These are phyloP conservation scores for Pseudomyrmex pallidus DNA, from an alignment of 1,140 invertebrate genomes.

Conservation along the genomic window DNA sequence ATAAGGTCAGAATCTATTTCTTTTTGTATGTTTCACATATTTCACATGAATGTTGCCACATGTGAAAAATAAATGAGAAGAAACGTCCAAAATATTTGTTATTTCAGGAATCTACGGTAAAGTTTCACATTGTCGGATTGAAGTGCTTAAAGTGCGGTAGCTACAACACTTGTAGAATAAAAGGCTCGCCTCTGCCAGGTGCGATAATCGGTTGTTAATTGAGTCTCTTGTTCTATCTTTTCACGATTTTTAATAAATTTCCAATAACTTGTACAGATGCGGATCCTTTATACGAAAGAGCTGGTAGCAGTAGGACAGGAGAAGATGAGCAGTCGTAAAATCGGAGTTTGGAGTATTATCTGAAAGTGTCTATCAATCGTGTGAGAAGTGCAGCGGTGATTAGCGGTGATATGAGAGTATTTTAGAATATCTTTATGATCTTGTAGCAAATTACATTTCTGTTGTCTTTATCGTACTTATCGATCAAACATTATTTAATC, in stretches of 20 bases:
- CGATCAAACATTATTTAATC: background rate
- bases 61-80: background rate
- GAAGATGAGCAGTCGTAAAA: slow-evolving; percentile 72
- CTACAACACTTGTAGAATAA: slow-evolving; percentile 93
- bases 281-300: slow-evolving; percentile 74
- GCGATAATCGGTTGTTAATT: slow-evolving; percentile 16
- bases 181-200: slow-evolving; percentile 85
- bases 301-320: slow-evolving; percentile 71
- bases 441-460: slow-evolving; percentile 48
- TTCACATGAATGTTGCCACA: background rate
- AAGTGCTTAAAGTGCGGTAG: slow-evolving; percentile 94
- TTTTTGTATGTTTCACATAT: background rate
- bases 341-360: slow-evolving; percentile 66
- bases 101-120: slow-evolving; percentile 90
- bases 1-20: slow-evolving; percentile 87
- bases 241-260: background rate
- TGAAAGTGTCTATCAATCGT: slow-evolving; percentile 7
- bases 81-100: background rate
- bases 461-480: background rate
- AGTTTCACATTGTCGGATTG: slow-evolving; percentile 93
- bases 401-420: slow-evolving; percentile 3
- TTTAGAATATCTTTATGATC: slow-evolving; percentile 48
- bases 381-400: slow-evolving; percentile 5
- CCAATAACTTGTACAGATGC: slow-evolving; percentile 68
- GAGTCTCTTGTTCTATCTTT: background rate